Percentiles rank a stretch among this genome's conserved stretches.
These are phyloP conservation scores for Mastomys natalensis DNA, from an alignment of 2,113 vertebrate genomes.

Conservation along the genomic window DNA sequence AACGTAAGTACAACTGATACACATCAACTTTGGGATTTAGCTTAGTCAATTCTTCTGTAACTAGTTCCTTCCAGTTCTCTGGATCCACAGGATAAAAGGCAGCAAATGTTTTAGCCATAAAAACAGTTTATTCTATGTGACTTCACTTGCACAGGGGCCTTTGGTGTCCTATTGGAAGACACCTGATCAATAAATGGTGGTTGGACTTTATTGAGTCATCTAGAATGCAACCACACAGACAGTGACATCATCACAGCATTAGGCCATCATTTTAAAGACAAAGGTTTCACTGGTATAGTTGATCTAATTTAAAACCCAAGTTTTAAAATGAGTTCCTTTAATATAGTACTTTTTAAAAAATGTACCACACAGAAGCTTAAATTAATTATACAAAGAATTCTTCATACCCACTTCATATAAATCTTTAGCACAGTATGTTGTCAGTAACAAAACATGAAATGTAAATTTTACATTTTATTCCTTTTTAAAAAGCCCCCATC, in stretches of 20 bases:
- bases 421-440: not conserved
- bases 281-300: not conserved
- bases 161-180: not conserved
- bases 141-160: not conserved
- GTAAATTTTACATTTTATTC: not conserved
- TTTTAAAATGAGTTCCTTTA: not conserved
- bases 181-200: not conserved
- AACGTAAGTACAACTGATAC: not conserved
- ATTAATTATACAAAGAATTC: constrained; percentile 44
- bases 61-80: not conserved
- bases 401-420: not conserved
- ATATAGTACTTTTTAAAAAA: constrained; percentile 21
- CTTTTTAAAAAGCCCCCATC: constrained; percentile 14
- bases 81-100: not conserved
- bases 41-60: not conserved
- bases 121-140: constrained; percentile 12
- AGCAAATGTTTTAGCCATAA: not conserved
- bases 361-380: not conserved
- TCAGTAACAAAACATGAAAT: constrained; percentile 19
- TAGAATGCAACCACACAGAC: not conserved
- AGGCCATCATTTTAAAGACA: constrained; percentile 9
- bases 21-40: constrained; percentile 19
- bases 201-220: not conserved
- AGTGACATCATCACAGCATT: not conserved
- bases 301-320: constrained; percentile 6